These are phyloP conservation scores for Botrylloides violaceus DNA, from an alignment of 23 tunicate species.

Conservation along the genomic window DNA sequence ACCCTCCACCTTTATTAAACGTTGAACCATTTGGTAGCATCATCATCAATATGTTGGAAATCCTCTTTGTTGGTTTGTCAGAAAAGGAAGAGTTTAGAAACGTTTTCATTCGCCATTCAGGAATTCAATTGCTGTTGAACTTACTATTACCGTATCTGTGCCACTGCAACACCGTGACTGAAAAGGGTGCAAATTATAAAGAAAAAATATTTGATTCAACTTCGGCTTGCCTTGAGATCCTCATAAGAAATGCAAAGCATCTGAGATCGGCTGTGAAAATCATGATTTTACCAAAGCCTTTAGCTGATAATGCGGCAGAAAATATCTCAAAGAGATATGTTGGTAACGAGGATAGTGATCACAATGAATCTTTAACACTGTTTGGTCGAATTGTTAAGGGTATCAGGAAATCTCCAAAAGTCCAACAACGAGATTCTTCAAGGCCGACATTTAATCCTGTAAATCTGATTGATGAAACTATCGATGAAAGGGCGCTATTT, in stretches of 20 bases:
- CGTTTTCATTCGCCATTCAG: slow-evolving; percentile 56
- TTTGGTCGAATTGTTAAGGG: slow-evolving; percentile 5
- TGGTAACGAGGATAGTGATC: not conserved
- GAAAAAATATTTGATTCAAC: not conserved
- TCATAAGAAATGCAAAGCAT: not conserved
- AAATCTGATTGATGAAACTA: slow-evolving; percentile 29
- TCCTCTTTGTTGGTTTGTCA: slow-evolving; percentile 30
- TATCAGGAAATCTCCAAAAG: slow-evolving; percentile 4
- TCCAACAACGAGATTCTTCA: not conserved
- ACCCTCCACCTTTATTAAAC: too few species aligned
- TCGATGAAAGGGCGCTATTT: slow-evolving; percentile 6
- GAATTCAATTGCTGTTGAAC: slow-evolving; percentile 38
- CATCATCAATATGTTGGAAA: slow-evolving; percentile 21
- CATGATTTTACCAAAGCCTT: not conserved
- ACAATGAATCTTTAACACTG: slow-evolving; percentile 21
- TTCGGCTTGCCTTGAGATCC: not conserved
- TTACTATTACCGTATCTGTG: slow-evolving; percentile 8
- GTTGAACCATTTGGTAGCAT: too few species aligned
- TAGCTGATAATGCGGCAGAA: not conserved
- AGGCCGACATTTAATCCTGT: slow-evolving; percentile 6
- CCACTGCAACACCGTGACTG: not conserved
- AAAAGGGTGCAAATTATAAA: not conserved
- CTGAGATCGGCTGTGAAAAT: not conserved
- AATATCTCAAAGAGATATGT: not conserved
- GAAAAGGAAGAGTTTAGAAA: slow-evolving; percentile 14